phyloP scores from a whole-genome alignment of 2,888 invertebrate species.

The Microctonus aethiopoides region DNA sequence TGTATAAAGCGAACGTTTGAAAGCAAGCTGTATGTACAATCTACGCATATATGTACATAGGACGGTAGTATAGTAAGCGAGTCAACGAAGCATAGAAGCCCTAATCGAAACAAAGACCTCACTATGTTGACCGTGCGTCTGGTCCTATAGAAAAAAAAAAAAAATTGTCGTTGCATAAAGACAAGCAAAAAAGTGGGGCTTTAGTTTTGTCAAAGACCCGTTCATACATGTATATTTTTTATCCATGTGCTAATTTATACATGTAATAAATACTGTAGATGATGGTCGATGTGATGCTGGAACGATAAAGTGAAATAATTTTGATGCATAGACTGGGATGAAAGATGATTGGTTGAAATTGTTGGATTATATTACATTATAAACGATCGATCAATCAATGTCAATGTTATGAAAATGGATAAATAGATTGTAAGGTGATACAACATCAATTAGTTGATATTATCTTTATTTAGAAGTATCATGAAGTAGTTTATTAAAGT shows the following conservation, averaged over 20 bases:
- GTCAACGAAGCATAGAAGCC: constrained; percentile 40
- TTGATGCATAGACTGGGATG: background rate
- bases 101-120: constrained; percentile 57
- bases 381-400: background rate
- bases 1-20: constrained; percentile 36
- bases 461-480: background rate
- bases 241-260: background rate
- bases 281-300: background rate
- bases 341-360: background rate
- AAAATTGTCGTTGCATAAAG: constrained; percentile 44
- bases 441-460: background rate
- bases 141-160: constrained; percentile 56
- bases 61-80: constrained; percentile 27
- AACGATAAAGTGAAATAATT: background rate
- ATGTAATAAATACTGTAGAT: no score
- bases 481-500: no score
- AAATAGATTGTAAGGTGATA: background rate
- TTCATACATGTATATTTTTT: background rate
- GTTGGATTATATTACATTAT: background rate
- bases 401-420: background rate
- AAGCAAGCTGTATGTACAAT: background rate
- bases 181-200: constrained; percentile 35
- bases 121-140: constrained; percentile 59
- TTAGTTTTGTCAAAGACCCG: constrained; percentile 40
- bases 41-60: background rate